Evolutionary conservation across 2,888 invertebrate genomes (phyloP), one percentile per base, ranked within the genome.

Genomic region (Heliconius erato): DNA sequence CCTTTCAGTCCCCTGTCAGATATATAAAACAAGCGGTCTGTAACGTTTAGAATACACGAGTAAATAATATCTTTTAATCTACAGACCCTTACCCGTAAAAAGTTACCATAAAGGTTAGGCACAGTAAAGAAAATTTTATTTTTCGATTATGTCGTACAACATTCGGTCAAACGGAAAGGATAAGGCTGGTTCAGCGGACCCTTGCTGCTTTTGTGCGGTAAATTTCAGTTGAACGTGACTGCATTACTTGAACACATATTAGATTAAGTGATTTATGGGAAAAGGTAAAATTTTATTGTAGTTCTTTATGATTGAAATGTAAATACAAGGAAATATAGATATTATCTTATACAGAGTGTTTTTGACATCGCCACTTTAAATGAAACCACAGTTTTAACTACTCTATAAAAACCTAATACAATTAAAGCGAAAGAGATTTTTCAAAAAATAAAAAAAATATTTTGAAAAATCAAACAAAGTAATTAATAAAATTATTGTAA

Each of bases 1-100:
- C 85, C 89, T 89, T 90, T 90, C 88, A 87, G 90, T 89, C 94
- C 94, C 92, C 86, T 92, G 94, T 94, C 94, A 94, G 88, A 91
- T 91, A 92, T 93, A 94, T 92, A 93, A 93, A 94, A 94, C 90
- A 92, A 92, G 92, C 91, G 91, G 89, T 90, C 90, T 89, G 91
- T 89, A 92, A 90, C 91, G 89, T 90, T 86, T 84, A 85, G 83
- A 84, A 89, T 90, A 92, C 90, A 91, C 89, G 92, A 90, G 91
- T 92, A 94, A 94, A 93, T 94, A 94, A 94, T 93, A 94, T 93
- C 91, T 94, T 94, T 94, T 94, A 95, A 94, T 94, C 93, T 94
- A 90, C 89, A 91, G 91, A 93, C 94, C 94, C 91, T 93, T 92
- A 92, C 91, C 91, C 87, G 87, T 88, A 88, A 93, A 93, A 94